A percentile compares a stretch with the other conserved stretches of the same genome.
phyloP scores from a whole-genome alignment of 2,888 invertebrate species.

The Idaea dimidiata region DNA sequence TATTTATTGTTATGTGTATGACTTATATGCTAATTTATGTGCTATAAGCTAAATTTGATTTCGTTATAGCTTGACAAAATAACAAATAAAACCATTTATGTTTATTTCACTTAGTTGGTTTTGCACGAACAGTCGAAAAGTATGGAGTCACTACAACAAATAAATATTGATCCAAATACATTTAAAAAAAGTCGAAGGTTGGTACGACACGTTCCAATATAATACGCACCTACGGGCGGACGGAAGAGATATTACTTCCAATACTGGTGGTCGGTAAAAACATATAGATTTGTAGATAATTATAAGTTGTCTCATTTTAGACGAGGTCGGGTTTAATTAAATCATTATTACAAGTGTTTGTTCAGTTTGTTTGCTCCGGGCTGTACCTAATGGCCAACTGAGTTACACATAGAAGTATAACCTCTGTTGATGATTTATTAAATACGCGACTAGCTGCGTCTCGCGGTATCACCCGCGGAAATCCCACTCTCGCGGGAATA shows the following conservation, averaged over 20 bases:
- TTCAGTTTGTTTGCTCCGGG: conserved; percentile 30
- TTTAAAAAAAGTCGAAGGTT: conserved; percentile 36
- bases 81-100: too few species aligned
- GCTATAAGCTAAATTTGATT: too few species aligned
- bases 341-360: conserved; percentile 43
- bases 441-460: neutral
- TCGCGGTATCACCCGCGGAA: too few species aligned
- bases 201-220: conserved; percentile 30
- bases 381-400: conserved; percentile 13
- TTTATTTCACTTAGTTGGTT: too few species aligned
- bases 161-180: conserved; percentile 22
- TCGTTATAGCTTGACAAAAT: too few species aligned
- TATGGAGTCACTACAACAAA: conserved; percentile 15
- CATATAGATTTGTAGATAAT: conserved; percentile 36
- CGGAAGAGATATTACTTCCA: conserved; percentile 41
- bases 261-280: conserved; percentile 12
- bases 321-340: conserved; percentile 52
- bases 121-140: neutral
- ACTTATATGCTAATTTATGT: too few species aligned
- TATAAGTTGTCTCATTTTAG: conserved; percentile 31
- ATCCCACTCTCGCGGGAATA: too few species aligned
- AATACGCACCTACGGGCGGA: conserved; percentile 20
- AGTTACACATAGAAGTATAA: neutral
- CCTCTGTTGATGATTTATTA: neutral
- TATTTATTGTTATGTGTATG: too few species aligned